These are phyloP conservation scores for Diorhabda elongata DNA, from an alignment of 1,140 invertebrate species.

Conservation along the genomic window DNA sequence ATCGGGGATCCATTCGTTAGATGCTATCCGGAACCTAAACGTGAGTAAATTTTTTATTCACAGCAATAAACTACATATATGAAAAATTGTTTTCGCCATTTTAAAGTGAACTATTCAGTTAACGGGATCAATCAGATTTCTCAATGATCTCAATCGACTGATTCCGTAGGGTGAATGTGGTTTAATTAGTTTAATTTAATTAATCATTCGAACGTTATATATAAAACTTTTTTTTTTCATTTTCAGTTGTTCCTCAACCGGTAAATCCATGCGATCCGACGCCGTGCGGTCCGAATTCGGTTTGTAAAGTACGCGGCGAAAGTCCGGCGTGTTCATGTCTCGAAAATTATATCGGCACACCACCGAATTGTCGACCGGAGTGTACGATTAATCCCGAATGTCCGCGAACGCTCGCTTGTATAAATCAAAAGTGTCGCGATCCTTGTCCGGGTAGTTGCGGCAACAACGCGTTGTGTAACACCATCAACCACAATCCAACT, in stretches of 20 bases:
- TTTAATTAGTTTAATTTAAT: no score
- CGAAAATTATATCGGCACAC: slow-evolving; percentile 70
- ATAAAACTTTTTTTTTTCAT: not conserved
- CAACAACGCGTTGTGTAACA: slow-evolving; percentile 73
- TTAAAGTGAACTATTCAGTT: no score
- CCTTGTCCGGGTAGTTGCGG: slow-evolving; percentile 85
- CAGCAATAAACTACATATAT: not conserved
- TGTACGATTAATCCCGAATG: slow-evolving; percentile 81
- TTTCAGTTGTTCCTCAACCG: slow-evolving; percentile 43
- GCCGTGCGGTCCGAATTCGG: slow-evolving; percentile 76
- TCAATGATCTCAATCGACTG: no score
- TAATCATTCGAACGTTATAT: no score
- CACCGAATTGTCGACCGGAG: slow-evolving; percentile 78
- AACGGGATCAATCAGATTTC: no score
- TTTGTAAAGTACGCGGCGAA: slow-evolving; percentile 67
- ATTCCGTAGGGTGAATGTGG: no score
- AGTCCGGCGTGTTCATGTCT: slow-evolving; percentile 75
- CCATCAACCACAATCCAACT: slow-evolving; percentile 75
- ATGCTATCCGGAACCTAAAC: slow-evolving; percentile 50
- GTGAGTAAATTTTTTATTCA: slow-evolving; percentile 9
- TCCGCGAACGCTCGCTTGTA: slow-evolving; percentile 70
- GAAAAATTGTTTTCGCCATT: no score
- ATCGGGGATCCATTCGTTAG: slow-evolving; percentile 69
- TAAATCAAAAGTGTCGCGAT: slow-evolving; percentile 75
- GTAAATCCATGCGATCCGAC: slow-evolving; percentile 73